These are phyloP conservation scores for Meiosimyza decipiens DNA, from an alignment of 2,888 invertebrate species.

Conservation along the genomic window DNA sequence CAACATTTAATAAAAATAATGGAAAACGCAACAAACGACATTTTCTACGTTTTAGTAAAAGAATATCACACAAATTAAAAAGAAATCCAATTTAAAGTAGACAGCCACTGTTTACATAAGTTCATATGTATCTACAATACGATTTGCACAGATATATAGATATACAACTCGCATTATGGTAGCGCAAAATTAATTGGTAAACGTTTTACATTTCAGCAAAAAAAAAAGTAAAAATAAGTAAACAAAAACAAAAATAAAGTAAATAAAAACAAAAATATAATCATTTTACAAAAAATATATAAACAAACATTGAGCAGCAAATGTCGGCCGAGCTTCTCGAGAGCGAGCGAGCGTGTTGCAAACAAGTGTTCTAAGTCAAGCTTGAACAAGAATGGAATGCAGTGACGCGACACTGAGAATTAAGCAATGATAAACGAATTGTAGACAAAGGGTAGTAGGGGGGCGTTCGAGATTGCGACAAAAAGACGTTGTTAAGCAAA, in stretches of 20 bases:
- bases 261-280: slow-evolving; percentile 15
- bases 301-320: slow-evolving; percentile 19
- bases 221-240: neutral
- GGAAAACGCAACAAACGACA: no score
- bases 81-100: no score
- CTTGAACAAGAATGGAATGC: slow-evolving; percentile 27
- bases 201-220: slow-evolving; percentile 30
- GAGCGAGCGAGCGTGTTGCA: slow-evolving; percentile 10
- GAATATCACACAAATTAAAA: no score
- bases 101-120: no score
- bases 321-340: neutral
- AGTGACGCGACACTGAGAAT: slow-evolving; percentile 23
- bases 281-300: slow-evolving; percentile 10
- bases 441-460: no score
- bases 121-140: no score
- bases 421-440: no score
- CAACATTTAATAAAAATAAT: no score
- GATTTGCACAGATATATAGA: no score
- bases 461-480: no score
- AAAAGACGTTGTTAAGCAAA: neutral
- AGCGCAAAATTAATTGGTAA: slow-evolving; percentile 22
- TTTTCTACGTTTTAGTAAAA: no score
- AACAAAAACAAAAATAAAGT: neutral
- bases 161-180: neutral
- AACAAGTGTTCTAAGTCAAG: slow-evolving; percentile 31